Percentiles rank a stretch among this genome's conserved stretches.
Conservation (phyloP, 1,140 invertebrate genomes). For the Liolophura sinensis region DNA sequence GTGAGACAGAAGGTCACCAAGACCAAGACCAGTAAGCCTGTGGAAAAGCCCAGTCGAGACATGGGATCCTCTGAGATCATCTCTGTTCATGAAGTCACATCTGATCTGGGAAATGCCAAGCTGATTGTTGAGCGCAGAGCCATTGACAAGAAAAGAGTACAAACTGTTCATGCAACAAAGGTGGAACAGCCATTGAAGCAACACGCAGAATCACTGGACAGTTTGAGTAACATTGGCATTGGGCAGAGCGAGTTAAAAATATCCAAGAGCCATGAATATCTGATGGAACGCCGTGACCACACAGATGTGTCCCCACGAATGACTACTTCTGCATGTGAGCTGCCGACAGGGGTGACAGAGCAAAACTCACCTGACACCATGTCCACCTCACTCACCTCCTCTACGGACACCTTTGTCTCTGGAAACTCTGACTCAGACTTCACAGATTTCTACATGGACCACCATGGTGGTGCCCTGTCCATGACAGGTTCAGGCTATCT, state of each 20-base stretch:
- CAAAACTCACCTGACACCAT: constrained; percentile 11
- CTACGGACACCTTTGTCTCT: constrained; percentile 7
- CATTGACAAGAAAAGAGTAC: constrained; percentile 36
- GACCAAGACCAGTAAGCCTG: constrained; percentile 4
- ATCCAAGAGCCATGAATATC: constrained; percentile 29
- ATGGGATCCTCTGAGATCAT: constrained; percentile 21
- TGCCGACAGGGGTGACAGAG: constrained; percentile 10
- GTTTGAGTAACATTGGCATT: not conserved
- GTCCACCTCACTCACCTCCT: constrained; percentile 21
- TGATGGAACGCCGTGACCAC: constrained; percentile 22
- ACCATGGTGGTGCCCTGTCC: constrained; percentile 34
- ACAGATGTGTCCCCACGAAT: constrained; percentile 9
- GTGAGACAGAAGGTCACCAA: constrained; percentile 25
- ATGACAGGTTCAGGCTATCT: constrained; percentile 43
- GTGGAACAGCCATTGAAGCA: constrained; percentile 23
- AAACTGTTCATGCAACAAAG: constrained; percentile 22
- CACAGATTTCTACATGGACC: constrained; percentile 15
- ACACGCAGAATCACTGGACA: constrained; percentile 25
- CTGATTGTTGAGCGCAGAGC: constrained; percentile 38
- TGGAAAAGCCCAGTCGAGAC: constrained; percentile 2
- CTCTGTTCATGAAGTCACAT: constrained; percentile 20
- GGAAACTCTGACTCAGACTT: not conserved
- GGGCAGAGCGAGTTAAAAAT: constrained; percentile 15
- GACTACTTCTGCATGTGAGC: constrained; percentile 1
- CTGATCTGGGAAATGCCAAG: constrained; percentile 28